These are phyloP conservation scores for Allygus modestus DNA, from an alignment of 2,888 invertebrate genomes.

Conservation along the genomic window DNA sequence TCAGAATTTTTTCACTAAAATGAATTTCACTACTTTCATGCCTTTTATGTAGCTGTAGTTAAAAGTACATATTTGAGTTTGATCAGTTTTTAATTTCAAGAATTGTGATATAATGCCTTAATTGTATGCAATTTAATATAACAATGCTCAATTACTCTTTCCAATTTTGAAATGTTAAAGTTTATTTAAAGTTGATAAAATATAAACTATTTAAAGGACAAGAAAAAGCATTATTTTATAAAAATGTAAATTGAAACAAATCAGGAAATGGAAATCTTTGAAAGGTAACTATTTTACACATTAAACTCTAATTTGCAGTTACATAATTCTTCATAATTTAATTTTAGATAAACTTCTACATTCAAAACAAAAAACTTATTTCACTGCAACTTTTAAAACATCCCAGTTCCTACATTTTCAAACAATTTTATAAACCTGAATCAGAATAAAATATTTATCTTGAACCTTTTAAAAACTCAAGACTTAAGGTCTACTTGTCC, in stretches of 20 bases:
- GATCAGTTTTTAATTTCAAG: not conserved
- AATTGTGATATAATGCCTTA: slow-evolving; percentile 29
- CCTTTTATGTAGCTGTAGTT: no score
- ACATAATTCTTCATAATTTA: not conserved
- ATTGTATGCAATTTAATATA: not conserved
- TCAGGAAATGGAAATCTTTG: not conserved
- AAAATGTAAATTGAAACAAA: not conserved
- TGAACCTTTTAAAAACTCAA: no score
- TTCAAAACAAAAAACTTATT: no score
- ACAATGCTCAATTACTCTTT: slow-evolving; percentile 14
- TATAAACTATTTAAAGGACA: not conserved
- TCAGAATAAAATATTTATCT: no score
- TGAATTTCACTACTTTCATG: no score
- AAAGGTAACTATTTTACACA: slow-evolving; percentile 10
- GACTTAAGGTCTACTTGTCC: no score
- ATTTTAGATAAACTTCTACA: no score
- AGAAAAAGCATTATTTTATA: not conserved
- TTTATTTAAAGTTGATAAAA: slow-evolving; percentile 15
- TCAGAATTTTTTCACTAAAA: no score
- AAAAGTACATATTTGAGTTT: no score
- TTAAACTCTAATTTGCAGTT: not conserved
- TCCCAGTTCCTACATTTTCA: no score
- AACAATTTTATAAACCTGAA: no score
- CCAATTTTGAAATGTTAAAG: slow-evolving; percentile 8
- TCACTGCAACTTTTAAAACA: no score